Evolutionary conservation across 2,113 vertebrate species (phyloP), one percentile per base, ranked within the genome.

Genomic region (Alligator sinensis): DNA sequence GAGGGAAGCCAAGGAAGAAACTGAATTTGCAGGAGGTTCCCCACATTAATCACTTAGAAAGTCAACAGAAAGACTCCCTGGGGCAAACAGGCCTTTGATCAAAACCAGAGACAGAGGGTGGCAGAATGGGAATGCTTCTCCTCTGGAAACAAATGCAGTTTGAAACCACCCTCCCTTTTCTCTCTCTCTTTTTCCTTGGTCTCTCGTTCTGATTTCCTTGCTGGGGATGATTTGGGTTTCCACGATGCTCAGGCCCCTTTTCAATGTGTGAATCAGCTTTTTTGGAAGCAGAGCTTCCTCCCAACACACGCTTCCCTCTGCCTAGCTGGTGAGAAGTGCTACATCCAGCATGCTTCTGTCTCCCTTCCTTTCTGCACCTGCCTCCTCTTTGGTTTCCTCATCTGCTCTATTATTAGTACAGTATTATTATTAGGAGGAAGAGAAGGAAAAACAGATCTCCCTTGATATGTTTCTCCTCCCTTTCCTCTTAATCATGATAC

Each of bases 11-110:
- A 94, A 14, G 83, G 86, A 93, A 93, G 94, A 81, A 1, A 4
- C 63, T 90, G 88, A 92, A 30, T 96, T 96, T 95, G 81, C 88
- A 88, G 88, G 91, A 93, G 63, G 22, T 2, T 92, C 87, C 94
- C 79, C 88, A 92, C 7, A 28, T 8, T 9, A 5, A 5, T 11
- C 70, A 66, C 62, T 89, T 66, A 57, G 28, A 64, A 64, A 27
- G 63, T 28, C 63, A 64, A 64, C 15, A 25, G 63, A 64, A 64
- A 64, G 24, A n/a, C 34, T 54, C 61, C 30, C 11, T 11, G 27
- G 81, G 80, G 27, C 66, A 75, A 55, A 66, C 88, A 82, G 76
- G 47, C 57, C 81, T 90, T 30, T 84, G 62, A 82, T 54, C 10
- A 3, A 90, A 66, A 17, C 25, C 38, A 77, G 24, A n/a, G 72